Conservation (phyloP, 1,140 invertebrate species). For the Augochlora pura region DNA sequence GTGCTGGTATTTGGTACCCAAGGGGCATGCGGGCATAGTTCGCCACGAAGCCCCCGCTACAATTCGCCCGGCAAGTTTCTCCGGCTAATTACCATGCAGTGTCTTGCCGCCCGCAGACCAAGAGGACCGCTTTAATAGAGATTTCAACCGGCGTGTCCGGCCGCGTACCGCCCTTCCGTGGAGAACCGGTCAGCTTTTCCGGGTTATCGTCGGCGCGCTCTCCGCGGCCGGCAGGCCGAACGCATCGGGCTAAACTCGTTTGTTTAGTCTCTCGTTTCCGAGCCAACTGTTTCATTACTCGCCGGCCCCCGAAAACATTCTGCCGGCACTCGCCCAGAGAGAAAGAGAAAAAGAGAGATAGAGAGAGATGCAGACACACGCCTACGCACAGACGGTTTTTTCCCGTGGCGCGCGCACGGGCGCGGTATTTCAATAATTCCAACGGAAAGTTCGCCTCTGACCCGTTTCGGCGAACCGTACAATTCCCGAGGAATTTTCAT, state of each 20-base stretch:
- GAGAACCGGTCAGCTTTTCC: not conserved
- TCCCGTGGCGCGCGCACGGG: no score
- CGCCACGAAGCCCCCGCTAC: conserved; percentile 52
- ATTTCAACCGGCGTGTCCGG: conserved; percentile 17
- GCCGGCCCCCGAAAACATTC: no score
- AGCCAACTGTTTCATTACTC: not conserved
- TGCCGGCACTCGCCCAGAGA: no score
- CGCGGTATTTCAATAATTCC: no score
- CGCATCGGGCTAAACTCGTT: not conserved
- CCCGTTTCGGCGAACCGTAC: not conserved
- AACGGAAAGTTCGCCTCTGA: not conserved
- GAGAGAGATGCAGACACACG: no score
- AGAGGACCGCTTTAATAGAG: conserved; percentile 53
- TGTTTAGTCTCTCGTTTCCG: conserved; percentile 8
- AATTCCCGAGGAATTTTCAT: conserved; percentile 2
- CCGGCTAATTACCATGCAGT: conserved; percentile 62
- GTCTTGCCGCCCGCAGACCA: conserved; percentile 50
- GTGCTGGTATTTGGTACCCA: conserved; percentile 69
- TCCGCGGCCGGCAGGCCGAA: no score
- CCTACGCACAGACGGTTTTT: no score
- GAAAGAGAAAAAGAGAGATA: no score
- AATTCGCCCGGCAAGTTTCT: conserved; percentile 64
- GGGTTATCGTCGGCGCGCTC: not conserved
- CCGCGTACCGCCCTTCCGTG: no score
- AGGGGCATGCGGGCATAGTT: conserved; percentile 68